Conservation (phyloP, 2,797 vertebrate species). For the Ataeniobius toweri region DNA sequence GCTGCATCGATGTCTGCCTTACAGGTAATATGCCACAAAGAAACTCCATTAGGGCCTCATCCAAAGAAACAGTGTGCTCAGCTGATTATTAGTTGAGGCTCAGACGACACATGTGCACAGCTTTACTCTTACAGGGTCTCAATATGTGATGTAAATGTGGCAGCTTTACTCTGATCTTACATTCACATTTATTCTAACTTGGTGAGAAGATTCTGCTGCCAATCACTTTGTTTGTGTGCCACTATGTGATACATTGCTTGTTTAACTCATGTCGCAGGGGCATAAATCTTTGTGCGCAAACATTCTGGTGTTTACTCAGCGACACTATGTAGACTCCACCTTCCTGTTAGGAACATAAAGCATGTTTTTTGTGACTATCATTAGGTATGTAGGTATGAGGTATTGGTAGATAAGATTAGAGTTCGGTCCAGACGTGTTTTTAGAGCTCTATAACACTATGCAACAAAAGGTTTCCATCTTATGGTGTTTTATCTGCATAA, state of each 20-base stretch:
- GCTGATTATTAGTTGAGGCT: background rate
- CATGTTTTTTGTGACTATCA: conserved; percentile 8
- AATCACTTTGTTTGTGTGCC: conserved; percentile 7
- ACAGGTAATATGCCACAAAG: conserved; percentile 58
- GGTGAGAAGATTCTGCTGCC: conserved; percentile 13
- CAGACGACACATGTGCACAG: background rate
- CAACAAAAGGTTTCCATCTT: background rate
- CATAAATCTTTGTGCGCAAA: conserved; percentile 32
- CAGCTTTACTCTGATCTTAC: conserved; percentile 14
- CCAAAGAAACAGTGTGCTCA: background rate
- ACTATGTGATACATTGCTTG: background rate
- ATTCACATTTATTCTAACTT: conserved; percentile 1
- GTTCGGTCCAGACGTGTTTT: background rate
- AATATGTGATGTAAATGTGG: background rate
- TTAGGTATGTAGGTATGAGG: background rate
- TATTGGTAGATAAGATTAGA: background rate
- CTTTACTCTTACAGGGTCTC: background rate
- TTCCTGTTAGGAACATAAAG: conserved; percentile 16
- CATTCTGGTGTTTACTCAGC: conserved; percentile 20
- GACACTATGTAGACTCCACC: conserved; percentile 1
- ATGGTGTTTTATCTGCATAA: background rate
- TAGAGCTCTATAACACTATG: background rate
- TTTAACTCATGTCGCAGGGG: background rate
- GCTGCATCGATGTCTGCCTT: conserved; percentile 66
- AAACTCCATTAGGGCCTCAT: conserved; percentile 11